phyloP scores from a whole-genome alignment of 2,888 invertebrate genomes.

The Andrena marginata region DNA sequence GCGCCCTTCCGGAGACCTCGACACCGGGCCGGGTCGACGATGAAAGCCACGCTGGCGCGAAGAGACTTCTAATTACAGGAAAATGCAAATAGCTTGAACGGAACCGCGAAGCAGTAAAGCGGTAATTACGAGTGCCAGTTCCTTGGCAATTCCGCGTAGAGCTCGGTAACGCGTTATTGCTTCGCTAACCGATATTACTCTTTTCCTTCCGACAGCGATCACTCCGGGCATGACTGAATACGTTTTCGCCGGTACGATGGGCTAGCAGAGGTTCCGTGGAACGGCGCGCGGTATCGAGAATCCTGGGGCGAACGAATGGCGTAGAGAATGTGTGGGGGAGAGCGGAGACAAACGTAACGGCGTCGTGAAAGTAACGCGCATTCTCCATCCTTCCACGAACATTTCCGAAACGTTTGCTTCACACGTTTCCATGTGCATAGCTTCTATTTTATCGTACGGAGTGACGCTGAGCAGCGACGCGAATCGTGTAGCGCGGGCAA shows the following conservation, averaged over 20 bases:
- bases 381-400: too few species aligned
- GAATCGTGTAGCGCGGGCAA: too few species aligned
- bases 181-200: conserved; percentile 43
- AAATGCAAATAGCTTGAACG: conserved; percentile 66
- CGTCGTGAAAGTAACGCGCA: too few species aligned
- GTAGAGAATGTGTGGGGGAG: too few species aligned
- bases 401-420: too few species aligned
- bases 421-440: too few species aligned
- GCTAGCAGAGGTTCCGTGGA: neutral
- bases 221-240: conserved; percentile 18
- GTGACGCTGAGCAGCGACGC: too few species aligned
- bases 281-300: too few species aligned
- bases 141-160: conserved; percentile 49
- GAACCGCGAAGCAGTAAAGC: conserved; percentile 58
- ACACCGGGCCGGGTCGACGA: neutral
- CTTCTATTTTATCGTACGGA: too few species aligned
- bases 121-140: conserved; percentile 61
- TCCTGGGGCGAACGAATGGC: too few species aligned
- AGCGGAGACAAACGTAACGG: too few species aligned
- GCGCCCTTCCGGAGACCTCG: conserved; percentile 19
- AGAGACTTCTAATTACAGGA: conserved; percentile 64
- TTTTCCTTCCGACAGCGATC: conserved; percentile 31
- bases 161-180: conserved; percentile 49
- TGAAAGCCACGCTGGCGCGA: conserved; percentile 19
- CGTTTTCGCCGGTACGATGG: conserved; percentile 4